These are phyloP conservation scores for Hypolimnas misippus DNA, from an alignment of 2,888 invertebrate species.

Conservation along the genomic window DNA sequence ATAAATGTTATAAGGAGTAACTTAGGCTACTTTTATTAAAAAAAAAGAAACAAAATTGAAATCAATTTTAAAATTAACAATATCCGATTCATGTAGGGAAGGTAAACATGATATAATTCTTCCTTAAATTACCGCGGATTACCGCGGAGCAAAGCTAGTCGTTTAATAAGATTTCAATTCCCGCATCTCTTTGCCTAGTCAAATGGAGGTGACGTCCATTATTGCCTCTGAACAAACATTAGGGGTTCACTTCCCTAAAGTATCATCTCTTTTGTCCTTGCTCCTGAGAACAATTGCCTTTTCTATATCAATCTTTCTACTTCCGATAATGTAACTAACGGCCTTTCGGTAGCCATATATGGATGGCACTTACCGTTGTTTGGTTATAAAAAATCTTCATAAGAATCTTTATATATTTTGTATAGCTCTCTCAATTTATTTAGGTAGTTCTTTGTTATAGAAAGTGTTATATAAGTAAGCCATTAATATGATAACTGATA, in stretches of 20 bases:
- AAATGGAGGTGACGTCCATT: conserved; percentile 72
- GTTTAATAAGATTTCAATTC: conserved; percentile 40
- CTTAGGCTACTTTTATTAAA: too few relatives aligned
- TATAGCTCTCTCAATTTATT: not conserved
- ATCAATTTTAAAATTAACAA: too few relatives aligned
- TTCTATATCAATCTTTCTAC: conserved; percentile 37
- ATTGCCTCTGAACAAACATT: conserved; percentile 79
- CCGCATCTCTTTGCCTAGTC: conserved; percentile 65
- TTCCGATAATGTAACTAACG: conserved; percentile 22
- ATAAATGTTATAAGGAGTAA: too few relatives aligned
- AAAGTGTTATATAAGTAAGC: too few relatives aligned
- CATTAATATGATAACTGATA: too few relatives aligned
- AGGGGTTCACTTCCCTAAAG: conserved; percentile 56
- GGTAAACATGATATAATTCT: too few relatives aligned
- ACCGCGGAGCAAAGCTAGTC: not conserved
- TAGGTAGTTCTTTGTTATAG: not conserved
- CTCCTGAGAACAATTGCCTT: conserved; percentile 37
- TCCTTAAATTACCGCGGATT: too few relatives aligned
- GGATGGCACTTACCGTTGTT: too few relatives aligned
- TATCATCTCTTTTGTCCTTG: conserved; percentile 55
- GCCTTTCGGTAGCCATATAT: conserved; percentile 11
- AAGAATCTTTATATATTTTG: not conserved
- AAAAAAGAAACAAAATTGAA: too few relatives aligned
- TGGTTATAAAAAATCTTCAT: not conserved
- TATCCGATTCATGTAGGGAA: too few relatives aligned